Conservation (phyloP, 2,113 vertebrate species). For the Polypterus bichir region DNA sequence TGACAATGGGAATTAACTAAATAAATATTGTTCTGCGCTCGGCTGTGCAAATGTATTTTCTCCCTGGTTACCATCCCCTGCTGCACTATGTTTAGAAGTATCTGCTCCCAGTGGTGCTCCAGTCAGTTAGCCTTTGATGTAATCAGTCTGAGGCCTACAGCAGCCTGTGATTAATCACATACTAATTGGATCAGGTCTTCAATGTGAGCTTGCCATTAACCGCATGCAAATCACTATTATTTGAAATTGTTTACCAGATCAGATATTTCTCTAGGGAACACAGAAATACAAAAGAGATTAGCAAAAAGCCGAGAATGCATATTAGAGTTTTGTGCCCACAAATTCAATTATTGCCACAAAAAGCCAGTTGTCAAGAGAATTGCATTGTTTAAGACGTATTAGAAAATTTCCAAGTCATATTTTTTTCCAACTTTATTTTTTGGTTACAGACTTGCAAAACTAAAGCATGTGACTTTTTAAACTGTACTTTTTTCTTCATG, state of each 20-base stretch:
- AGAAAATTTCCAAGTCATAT: neutral
- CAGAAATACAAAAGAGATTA: slow-evolving; percentile 11
- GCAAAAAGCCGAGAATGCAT: neutral
- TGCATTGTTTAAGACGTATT: neutral
- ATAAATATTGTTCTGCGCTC: slow-evolving; percentile 25
- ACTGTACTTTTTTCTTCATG: too few species aligned
- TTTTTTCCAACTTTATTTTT: too few species aligned
- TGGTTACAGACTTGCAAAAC: too few species aligned
- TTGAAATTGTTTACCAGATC: slow-evolving; percentile 19
- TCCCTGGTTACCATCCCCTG: slow-evolving; percentile 18
- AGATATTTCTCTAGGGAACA: slow-evolving; percentile 23
- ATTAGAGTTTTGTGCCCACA: neutral
- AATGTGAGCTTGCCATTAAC: slow-evolving; percentile 25
- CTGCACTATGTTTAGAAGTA: slow-evolving; percentile 18
- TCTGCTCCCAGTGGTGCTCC: slow-evolving; percentile 26
- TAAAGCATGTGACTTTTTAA: too few species aligned
- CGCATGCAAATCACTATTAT: slow-evolving; percentile 16
- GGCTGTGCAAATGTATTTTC: slow-evolving; percentile 14
- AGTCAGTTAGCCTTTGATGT: slow-evolving; percentile 14
- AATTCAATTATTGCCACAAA: neutral
- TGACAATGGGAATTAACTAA: slow-evolving; percentile 37
- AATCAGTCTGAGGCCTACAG: slow-evolving; percentile 22
- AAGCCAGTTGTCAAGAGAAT: neutral
- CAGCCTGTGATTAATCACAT: slow-evolving; percentile 30
- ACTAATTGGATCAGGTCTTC: slow-evolving; percentile 34